A percentile compares a stretch with the other conserved stretches of the same genome.
Evolutionary conservation across 2,113 vertebrate species (phyloP).

Genomic region (Anseranas semipalmata): DNA sequence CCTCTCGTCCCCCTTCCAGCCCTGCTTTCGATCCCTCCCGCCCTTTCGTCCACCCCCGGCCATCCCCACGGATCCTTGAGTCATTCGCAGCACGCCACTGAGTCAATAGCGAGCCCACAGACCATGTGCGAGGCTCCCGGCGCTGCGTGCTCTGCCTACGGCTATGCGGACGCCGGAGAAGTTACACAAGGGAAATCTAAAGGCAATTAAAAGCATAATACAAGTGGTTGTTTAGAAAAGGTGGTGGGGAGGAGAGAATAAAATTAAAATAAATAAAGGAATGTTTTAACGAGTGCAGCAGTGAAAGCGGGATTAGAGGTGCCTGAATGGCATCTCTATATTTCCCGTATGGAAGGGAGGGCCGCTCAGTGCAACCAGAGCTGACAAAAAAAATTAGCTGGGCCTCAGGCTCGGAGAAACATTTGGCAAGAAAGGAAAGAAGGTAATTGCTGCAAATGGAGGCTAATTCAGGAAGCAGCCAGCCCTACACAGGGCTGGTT

Average conservation of each 20-base stretch:
- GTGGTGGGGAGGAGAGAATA: constrained; percentile 60
- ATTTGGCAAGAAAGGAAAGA: constrained; percentile 62
- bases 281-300: constrained; percentile 66
- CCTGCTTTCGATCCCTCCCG: background rate
- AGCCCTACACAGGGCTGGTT: background rate
- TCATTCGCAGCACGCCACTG: constrained; percentile 44
- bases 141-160: background rate
- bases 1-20: background rate
- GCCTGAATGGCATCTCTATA: constrained; percentile 68
- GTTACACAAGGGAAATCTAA: constrained; percentile 64
- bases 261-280: constrained; percentile 73
- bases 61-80: constrained; percentile 42
- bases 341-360: constrained; percentile 59
- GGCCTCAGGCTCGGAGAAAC: constrained; percentile 55
- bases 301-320: constrained; percentile 54
- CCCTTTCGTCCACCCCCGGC: background rate
- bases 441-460: constrained; percentile 68
- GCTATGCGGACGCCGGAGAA: constrained; percentile 10
- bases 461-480: constrained; percentile 58
- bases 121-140: constrained; percentile 6
- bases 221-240: constrained; percentile 65
- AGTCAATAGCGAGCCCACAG: constrained; percentile 54
- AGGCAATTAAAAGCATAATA: constrained; percentile 66
- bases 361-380: constrained; percentile 37
- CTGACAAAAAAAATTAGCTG: constrained; percentile 55